Base-by-base conservation (phyloP, 2,888 invertebrate genomes). In the Stenichneumon culpator region DNA sequence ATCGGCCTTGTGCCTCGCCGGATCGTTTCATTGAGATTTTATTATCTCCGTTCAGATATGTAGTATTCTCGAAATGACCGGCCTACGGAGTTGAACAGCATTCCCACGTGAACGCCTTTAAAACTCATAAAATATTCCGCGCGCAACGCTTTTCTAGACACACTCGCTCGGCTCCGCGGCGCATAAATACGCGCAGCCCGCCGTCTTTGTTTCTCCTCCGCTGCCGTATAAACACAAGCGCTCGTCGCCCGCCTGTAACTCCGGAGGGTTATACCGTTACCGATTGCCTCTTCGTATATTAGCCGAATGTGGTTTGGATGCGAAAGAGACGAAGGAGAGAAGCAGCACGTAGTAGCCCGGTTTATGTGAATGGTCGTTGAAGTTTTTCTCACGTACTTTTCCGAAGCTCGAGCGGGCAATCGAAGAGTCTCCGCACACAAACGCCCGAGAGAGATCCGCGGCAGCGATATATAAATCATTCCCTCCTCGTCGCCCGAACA, bases 121-220 rank as follows among this genome's bases (percentile, higher is more conserved):
- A 82, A 79, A 70, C 88, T 89, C 88, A 86, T 90, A 88, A 88
- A 88, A 89, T 91, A 91, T 91, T 91, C 89, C 63, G 28, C 32
- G 78, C 86, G 86, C 57, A 86, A 86, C 79, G 86, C 87, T 89
- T 89, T 89, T 89, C 88, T 87, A 89, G 83, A 87, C 81, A 90
- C 86, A 90, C 87, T 70, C 84, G 83, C 79, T 74, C n/a, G 50
- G 47, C 39, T 54, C 69, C 79, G 52, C 36, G 72, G 78, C 82
- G 60, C 78, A 83, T 83, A 68, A 83, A 78, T 83, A 73, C 39
- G 9, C 72, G 52, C 65, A 68, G 39, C 25, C 82, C 22, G 47
- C n/a, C 36, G 2, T 72, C 19, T 22, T 72, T 52, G 3, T 39
- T 39, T 52, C 19, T 63, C 60, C 16, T 60, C 57, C 5, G n/a